Conservation (phyloP, 2,113 vertebrate genomes). For the Syrrhaptes paradoxus region DNA sequence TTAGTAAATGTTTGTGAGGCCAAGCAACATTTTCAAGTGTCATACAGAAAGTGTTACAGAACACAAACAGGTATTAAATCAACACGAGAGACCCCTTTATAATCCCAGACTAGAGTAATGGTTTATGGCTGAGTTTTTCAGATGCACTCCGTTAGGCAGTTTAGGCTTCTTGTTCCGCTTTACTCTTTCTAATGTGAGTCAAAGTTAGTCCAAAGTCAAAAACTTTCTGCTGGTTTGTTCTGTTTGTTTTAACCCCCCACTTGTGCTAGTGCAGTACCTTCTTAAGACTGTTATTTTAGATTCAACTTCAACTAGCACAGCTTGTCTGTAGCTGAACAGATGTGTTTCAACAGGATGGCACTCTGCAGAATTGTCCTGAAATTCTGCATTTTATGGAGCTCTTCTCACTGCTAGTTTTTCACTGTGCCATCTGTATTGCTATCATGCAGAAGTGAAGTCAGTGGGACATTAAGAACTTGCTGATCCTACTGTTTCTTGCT, state of each 20-base stretch:
- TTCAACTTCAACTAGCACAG: neutral
- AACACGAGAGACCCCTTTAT: neutral
- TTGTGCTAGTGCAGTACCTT: neutral
- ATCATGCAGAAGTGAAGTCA: neutral
- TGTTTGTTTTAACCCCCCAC: neutral
- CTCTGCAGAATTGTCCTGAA: neutral
- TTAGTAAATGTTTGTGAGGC: neutral
- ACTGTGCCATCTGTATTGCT: neutral
- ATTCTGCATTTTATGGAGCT: neutral
- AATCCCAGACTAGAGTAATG: neutral
- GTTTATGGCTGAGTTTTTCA: neutral
- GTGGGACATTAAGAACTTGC: constrained; percentile 1
- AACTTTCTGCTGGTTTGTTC: neutral
- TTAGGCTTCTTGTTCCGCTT: neutral
- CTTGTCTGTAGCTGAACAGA: constrained; percentile 33
- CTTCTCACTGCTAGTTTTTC: neutral
- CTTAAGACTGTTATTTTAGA: neutral
- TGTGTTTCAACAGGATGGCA: constrained; percentile 29
- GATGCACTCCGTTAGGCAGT: neutral
- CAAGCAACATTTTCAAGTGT: neutral
- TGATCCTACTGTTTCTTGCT: neutral
- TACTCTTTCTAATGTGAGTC: neutral
- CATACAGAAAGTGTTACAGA: neutral
- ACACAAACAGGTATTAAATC: neutral
- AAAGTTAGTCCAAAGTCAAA: neutral